Evolutionary conservation across 2,888 invertebrate species (phyloP).

Genomic region (Hirtodrosophila cameraria): DNA sequence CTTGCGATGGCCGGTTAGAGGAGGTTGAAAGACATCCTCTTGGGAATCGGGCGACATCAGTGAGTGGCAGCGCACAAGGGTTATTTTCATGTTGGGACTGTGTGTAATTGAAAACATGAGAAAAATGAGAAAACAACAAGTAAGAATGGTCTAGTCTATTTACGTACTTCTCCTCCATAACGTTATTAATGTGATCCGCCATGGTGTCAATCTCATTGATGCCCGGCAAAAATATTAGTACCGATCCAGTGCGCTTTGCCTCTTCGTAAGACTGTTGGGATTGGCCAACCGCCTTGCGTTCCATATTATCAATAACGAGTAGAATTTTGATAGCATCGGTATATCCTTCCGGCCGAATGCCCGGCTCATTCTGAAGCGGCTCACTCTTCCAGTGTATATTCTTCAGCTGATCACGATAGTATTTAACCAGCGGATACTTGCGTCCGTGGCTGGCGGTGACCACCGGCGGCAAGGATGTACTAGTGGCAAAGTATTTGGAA

Average conservation of each 20-base stretch:
- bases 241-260: conserved; percentile 84
- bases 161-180: conserved; percentile 41
- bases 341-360: conserved; percentile 87
- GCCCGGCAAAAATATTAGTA: conserved; percentile 95
- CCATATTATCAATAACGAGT: conserved; percentile 85
- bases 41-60: conserved; percentile 92
- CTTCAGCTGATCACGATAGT: conserved; percentile 86
- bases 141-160: too few relatives aligned
- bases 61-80: conserved; percentile 87
- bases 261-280: conserved; percentile 77
- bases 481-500: conserved; percentile 80
- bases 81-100: conserved; percentile 40
- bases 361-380: conserved; percentile 84
- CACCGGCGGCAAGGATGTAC: conserved; percentile 85
- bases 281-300: conserved; percentile 44
- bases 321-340: conserved; percentile 87
- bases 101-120: conserved; percentile 3
- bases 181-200: conserved; percentile 34
- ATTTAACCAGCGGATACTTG: conserved; percentile 86
- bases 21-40: conserved; percentile 85
- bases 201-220: conserved; percentile 91
- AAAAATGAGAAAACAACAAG: too few relatives aligned
- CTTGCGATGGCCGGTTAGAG: conserved; percentile 86
- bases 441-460: conserved; percentile 85
- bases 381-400: conserved; percentile 83